phyloP scores from a whole-genome alignment of 1,140 invertebrate species.

The Philopotamus ludificatus region DNA sequence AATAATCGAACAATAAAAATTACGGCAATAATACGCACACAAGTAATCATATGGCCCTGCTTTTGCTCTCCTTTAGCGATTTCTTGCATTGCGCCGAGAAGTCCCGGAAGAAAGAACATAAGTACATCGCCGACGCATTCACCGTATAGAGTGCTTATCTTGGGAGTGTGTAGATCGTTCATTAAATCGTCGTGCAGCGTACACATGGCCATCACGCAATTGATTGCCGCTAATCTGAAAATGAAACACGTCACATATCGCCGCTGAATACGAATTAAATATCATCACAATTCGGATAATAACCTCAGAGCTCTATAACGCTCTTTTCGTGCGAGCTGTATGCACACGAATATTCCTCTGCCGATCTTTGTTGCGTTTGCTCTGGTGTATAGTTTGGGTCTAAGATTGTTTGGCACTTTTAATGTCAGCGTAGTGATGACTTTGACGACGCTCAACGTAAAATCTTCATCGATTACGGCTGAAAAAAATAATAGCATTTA shows the following conservation, averaged over 20 bases:
- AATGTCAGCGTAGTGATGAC: conserved; percentile 56
- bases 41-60: conserved; percentile 61
- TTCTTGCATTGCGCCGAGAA: conserved; percentile 58
- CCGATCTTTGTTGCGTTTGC: conserved; percentile 57
- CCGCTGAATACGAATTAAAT: no score
- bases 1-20: not conserved
- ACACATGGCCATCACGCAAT: conserved; percentile 60
- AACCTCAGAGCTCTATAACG: conserved; percentile 59
- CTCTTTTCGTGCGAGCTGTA: conserved; percentile 61
- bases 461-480: conserved; percentile 59
- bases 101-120: conserved; percentile 64
- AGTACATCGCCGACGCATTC: conserved; percentile 57
- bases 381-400: conserved; percentile 54
- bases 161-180: conserved; percentile 50
- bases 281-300: conserved; percentile 14
- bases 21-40: conserved; percentile 51
- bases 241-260: no score
- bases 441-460: conserved; percentile 58
- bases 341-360: conserved; percentile 59
- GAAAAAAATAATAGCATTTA: conserved; percentile 34
- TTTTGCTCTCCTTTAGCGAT: conserved; percentile 58
- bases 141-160: conserved; percentile 40
- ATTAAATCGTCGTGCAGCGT: conserved; percentile 52
- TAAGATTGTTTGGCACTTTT: conserved; percentile 49
- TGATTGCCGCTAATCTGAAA: conserved; percentile 57